These are phyloP conservation scores for Lindbergichthys nudifrons DNA, from an alignment of 2,797 vertebrate genomes.

Conservation along the genomic window DNA sequence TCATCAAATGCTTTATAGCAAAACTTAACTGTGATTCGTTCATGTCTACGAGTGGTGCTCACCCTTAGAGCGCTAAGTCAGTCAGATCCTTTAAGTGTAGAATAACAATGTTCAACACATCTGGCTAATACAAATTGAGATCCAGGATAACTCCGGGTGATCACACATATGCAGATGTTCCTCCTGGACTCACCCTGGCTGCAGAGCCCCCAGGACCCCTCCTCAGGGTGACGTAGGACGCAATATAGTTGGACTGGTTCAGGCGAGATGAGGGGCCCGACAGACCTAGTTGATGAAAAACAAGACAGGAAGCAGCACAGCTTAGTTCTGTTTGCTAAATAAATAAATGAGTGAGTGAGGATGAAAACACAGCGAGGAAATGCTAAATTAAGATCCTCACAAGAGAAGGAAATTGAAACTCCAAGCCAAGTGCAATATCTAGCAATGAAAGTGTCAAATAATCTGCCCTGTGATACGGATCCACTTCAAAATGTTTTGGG, in stretches of 20 bases:
- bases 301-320: neutral
- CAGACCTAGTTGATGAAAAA: slow-evolving; percentile 74
- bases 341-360: neutral
- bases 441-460: too few species aligned
- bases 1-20: too few species aligned
- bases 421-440: too few species aligned
- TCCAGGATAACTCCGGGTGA: neutral
- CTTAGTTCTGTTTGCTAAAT: neutral
- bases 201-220: slow-evolving; percentile 80
- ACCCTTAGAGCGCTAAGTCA: too few species aligned
- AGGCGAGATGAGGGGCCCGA: slow-evolving; percentile 86
- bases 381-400: neutral
- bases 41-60: too few species aligned
- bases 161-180: neutral
- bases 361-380: neutral
- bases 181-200: slow-evolving; percentile 82
- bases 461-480: too few species aligned
- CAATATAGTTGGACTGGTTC: slow-evolving; percentile 87
- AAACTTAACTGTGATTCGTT: too few species aligned
- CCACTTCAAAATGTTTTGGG: too few species aligned
- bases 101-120: too few species aligned
- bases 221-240: slow-evolving; percentile 91
- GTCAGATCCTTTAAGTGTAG: too few species aligned
- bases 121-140: too few species aligned
- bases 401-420: too few species aligned